Evolutionary conservation across 2,113 vertebrate genomes (phyloP).

Genomic region (Apteryx owenii): DNA sequence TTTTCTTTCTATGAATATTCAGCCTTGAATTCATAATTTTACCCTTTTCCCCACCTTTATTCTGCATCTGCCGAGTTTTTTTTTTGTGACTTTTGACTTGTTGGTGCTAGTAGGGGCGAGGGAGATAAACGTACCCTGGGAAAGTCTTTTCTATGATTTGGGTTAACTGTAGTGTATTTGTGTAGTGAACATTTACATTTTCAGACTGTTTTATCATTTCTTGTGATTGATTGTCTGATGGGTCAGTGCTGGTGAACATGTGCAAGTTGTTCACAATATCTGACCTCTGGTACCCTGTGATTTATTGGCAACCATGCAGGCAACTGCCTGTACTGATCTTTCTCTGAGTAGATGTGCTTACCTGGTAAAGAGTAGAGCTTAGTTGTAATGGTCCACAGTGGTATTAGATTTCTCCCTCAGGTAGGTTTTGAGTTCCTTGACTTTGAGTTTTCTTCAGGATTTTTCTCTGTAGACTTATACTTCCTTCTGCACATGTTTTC

Average conservation of each 20-base stretch:
- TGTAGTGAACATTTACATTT: rapidly evolving
- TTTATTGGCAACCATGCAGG: neutral
- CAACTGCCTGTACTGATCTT: neutral
- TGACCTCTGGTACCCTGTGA: neutral
- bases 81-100: neutral
- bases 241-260: neutral
- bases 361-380: neutral
- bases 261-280: neutral
- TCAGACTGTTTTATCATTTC: neutral
- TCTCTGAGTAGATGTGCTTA: neutral
- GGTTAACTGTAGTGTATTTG: neutral
- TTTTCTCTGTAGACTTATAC: neutral
- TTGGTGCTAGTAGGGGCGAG: neutral
- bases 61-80: neutral
- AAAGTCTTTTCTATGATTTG: neutral
- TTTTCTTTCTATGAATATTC: neutral
- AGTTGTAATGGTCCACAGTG: neutral
- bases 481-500: neutral
- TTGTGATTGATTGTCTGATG: neutral
- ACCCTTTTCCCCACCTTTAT: neutral
- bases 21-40: neutral
- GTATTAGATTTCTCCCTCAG: neutral
- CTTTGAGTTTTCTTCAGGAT: neutral
- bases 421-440: neutral
- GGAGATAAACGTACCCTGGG: neutral